phyloP scores from a whole-genome alignment of 2,797 vertebrate species.

The Acanthurus tractus region DNA sequence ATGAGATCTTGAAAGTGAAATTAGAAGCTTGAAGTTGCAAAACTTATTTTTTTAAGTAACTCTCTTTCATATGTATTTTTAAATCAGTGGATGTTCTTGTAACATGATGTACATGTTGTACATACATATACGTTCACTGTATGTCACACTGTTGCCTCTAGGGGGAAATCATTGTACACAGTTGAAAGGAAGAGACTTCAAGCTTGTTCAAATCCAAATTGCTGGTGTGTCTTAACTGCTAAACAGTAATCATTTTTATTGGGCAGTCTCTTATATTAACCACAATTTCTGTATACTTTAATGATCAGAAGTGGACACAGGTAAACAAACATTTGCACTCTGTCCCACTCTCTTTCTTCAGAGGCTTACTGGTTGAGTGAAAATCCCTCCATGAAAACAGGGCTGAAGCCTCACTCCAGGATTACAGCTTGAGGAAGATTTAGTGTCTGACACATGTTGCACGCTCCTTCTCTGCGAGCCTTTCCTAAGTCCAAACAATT shows the following conservation, averaged over 20 bases:
- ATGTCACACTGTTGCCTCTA: constrained; percentile 55
- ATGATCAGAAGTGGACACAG: background rate
- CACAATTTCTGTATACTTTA: background rate
- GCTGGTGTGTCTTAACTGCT: background rate
- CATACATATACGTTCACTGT: background rate
- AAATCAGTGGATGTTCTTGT: background rate
- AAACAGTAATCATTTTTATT: constrained; percentile 1
- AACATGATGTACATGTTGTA: background rate
- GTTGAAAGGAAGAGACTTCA: constrained; percentile 6
- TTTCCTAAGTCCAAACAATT: constrained; percentile 16
- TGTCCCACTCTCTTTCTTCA: constrained; percentile 54
- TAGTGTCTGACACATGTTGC: constrained; percentile 84
- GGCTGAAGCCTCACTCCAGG: constrained; percentile 82
- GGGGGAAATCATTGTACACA: constrained; percentile 53
- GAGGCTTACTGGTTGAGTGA: constrained; percentile 77
- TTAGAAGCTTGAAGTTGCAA: background rate
- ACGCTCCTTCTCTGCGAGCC: constrained; percentile 57
- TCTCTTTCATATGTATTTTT: background rate
- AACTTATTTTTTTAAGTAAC: background rate
- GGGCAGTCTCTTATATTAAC: background rate
- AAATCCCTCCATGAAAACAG: constrained; percentile 87
- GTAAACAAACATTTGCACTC: constrained; percentile 25
- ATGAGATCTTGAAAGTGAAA: background rate
- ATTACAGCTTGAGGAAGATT: constrained; percentile 90
- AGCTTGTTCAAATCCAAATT: constrained; percentile 19